phyloP scores from a whole-genome alignment of 2,888 invertebrate species.

The Keiferia lycopersicella region DNA sequence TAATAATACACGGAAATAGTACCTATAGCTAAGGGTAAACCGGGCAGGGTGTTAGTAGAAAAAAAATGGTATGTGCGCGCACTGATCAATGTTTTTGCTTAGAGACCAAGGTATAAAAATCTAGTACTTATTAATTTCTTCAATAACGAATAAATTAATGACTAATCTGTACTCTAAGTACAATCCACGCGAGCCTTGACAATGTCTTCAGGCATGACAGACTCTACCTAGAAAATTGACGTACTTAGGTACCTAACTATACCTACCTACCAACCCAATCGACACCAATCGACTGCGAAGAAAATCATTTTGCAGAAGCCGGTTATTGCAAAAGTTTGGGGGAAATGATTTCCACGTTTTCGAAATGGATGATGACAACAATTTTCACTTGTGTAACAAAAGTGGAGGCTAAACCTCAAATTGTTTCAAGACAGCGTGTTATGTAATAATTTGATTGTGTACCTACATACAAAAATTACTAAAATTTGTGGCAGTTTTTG shows the following conservation, averaged over 20 bases:
- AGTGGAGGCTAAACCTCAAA: background rate
- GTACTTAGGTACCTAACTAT: no score
- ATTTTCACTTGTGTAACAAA: slow-evolving; percentile 7
- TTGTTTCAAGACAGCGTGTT: background rate
- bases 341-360: background rate
- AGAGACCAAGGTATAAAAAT: no score
- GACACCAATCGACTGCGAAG: slow-evolving; percentile 8
- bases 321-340: background rate
- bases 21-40: no score
- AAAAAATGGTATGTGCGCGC: no score
- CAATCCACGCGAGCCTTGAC: slow-evolving; percentile 3
- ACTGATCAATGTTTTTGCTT: no score
- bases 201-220: slow-evolving; percentile 13
- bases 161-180: no score
- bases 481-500: background rate
- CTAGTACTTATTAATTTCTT: no score
- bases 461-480: background rate
- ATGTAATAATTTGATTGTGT: background rate
- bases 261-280: background rate
- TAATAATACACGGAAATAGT: no score
- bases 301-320: slow-evolving; percentile 4
- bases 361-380: background rate
- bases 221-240: no score
- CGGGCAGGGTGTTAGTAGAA: no score
- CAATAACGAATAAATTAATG: no score